Conservation (phyloP, 2,797 vertebrate species). For the Enteromius radiatus region DNA sequence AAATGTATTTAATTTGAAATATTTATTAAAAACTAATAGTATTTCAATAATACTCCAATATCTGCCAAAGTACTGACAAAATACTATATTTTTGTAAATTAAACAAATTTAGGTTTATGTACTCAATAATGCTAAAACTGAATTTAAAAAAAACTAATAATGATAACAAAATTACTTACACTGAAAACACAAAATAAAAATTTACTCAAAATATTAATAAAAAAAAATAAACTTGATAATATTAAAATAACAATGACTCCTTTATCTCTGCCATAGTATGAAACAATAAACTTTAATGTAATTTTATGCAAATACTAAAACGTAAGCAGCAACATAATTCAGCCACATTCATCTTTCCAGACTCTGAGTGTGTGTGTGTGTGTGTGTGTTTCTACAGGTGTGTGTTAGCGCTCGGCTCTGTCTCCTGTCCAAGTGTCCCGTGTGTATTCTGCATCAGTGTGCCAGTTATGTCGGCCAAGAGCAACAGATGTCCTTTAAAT, state of each 20-base stretch:
- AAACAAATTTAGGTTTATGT: background rate
- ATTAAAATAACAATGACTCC: background rate
- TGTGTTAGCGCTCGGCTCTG: background rate
- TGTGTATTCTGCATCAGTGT: constrained; percentile 45
- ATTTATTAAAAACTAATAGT: background rate
- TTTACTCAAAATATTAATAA: background rate
- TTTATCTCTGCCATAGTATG: background rate
- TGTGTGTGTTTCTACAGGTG: background rate
- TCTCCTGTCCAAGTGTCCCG: constrained; percentile 23
- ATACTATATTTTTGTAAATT: background rate
- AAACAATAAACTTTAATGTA: background rate
- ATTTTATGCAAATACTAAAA: background rate
- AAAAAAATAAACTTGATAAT: background rate
- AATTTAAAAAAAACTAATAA: background rate
- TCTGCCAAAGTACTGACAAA: background rate
- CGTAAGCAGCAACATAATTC: background rate
- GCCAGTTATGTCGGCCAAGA: constrained; percentile 44
- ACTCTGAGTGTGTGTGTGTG: background rate
- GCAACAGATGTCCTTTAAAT: constrained; percentile 63
- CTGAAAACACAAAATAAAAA: background rate
- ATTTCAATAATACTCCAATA: background rate
- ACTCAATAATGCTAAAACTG: background rate
- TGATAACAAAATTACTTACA: background rate
- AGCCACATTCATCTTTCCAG: background rate
- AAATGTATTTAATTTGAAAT: background rate